Evolutionary conservation across 2,113 vertebrate genomes (phyloP).

Genomic region (Gracilinanus agilis): DNA sequence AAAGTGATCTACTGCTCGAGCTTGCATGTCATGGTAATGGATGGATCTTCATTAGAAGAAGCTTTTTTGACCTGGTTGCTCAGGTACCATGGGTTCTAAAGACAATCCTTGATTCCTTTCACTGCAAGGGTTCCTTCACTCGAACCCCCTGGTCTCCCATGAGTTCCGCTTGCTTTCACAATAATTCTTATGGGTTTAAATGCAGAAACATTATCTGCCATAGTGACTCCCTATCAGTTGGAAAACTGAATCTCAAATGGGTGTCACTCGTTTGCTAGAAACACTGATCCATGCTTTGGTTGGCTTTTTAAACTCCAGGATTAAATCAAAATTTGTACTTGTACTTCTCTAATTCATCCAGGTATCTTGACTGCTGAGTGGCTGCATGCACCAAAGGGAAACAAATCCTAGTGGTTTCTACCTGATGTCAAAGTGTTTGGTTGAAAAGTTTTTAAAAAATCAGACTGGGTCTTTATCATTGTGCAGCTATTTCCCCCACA

Average conservation of each 20-base stretch:
- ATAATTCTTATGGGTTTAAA: slow-evolving; percentile 80
- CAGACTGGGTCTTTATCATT: not conserved
- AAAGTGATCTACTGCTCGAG: slow-evolving; percentile 86
- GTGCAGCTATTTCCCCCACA: not conserved
- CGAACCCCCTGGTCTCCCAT: slow-evolving; percentile 83
- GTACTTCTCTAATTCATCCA: slow-evolving; percentile 65
- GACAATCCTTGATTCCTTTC: slow-evolving; percentile 85
- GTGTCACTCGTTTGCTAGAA: slow-evolving; percentile 73
- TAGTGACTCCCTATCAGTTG: slow-evolving; percentile 74
- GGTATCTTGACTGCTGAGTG: slow-evolving; percentile 68
- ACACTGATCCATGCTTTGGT: slow-evolving; percentile 70
- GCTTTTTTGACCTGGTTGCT: slow-evolving; percentile 90
- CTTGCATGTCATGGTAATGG: slow-evolving; percentile 83
- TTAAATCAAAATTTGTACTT: slow-evolving; percentile 66
- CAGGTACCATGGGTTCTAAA: slow-evolving; percentile 89
- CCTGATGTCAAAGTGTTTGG: not conserved
- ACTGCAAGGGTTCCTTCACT: slow-evolving; percentile 83
- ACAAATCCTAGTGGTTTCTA: not conserved
- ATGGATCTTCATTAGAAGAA: slow-evolving; percentile 87
- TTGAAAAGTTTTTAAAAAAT: not conserved
- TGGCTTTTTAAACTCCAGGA: slow-evolving; percentile 77
- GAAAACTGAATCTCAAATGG: slow-evolving; percentile 74
- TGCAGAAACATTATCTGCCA: slow-evolving; percentile 78
- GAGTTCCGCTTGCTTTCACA: slow-evolving; percentile 84
- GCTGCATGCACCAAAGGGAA: not conserved